Evolutionary conservation across 2,888 invertebrate species (phyloP).

Genomic region (Sminthurinus aureus): DNA sequence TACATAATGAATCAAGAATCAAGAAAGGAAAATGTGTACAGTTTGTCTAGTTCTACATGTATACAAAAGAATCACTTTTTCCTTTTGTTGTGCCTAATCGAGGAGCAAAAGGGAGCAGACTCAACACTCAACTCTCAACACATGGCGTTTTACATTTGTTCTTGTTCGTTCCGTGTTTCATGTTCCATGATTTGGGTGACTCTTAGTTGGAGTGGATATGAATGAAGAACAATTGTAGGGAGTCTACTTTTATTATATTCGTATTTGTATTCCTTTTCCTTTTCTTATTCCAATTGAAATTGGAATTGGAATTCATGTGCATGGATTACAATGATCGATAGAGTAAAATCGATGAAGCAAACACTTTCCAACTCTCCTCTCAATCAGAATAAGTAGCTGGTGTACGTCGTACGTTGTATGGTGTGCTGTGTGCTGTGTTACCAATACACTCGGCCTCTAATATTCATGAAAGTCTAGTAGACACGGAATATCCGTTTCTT

Average conservation of each 20-base stretch:
- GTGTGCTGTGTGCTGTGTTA: conserved; percentile 17
- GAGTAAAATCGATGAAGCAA: conserved; percentile 40
- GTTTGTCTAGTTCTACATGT: neutral
- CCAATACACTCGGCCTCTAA: conserved; percentile 29
- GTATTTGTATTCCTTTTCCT: neutral
- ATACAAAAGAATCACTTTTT: conserved; percentile 17
- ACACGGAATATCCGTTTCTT: conserved; percentile 35
- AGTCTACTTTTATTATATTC: conserved; percentile 6
- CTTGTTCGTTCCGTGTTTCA: neutral
- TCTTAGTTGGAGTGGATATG: conserved; percentile 30
- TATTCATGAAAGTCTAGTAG: conserved; percentile 40
- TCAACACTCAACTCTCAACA: neutral
- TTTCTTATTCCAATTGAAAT: neutral
- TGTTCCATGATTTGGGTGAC: conserved; percentile 23
- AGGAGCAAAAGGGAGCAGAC: neutral
- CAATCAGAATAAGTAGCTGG: conserved; percentile 38
- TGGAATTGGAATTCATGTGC: neutral
- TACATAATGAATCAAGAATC: no score
- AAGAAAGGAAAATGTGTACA: no score
- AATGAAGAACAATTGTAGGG: conserved; percentile 32
- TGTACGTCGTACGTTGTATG: neutral
- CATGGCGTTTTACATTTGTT: neutral
- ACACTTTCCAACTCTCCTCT: conserved; percentile 38
- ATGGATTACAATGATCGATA: conserved; percentile 42
- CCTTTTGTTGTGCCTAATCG: neutral